These are phyloP conservation scores for Spisula solida DNA, from an alignment of 2,888 invertebrate genomes.

Conservation along the genomic window DNA sequence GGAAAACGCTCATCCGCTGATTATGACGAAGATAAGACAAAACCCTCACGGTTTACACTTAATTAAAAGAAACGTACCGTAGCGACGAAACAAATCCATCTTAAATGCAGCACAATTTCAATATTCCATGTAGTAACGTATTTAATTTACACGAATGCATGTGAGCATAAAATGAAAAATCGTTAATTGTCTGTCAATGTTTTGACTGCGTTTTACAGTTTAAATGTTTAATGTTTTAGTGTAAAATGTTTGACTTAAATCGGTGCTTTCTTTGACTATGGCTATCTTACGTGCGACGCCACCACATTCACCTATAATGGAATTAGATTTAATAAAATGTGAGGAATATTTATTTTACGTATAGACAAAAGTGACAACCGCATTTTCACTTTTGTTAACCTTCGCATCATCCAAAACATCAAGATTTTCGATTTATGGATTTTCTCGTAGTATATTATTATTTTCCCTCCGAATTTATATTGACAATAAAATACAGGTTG, in stretches of 20 bases:
- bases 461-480: too few relatives aligned
- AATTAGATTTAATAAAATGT: conserved; percentile 1
- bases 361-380: too few relatives aligned
- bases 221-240: not conserved
- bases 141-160: not conserved
- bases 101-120: not conserved
- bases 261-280: not conserved
- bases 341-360: not conserved
- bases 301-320: not conserved
- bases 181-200: not conserved
- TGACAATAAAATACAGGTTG: too few relatives aligned
- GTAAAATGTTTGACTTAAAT: not conserved
- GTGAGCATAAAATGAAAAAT: not conserved
- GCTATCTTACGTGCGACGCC: not conserved
- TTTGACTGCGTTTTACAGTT: not conserved
- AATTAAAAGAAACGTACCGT: not conserved
- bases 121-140: not conserved
- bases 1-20: not conserved
- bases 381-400: too few relatives aligned
- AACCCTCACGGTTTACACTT: too few relatives aligned
- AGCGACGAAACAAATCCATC: not conserved
- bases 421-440: too few relatives aligned
- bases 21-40: not conserved
- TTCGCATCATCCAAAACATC: too few relatives aligned
- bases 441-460: too few relatives aligned